These are phyloP conservation scores for Zelostemma sp. DNA, from an alignment of 1,140 invertebrate species.

Conservation along the genomic window DNA sequence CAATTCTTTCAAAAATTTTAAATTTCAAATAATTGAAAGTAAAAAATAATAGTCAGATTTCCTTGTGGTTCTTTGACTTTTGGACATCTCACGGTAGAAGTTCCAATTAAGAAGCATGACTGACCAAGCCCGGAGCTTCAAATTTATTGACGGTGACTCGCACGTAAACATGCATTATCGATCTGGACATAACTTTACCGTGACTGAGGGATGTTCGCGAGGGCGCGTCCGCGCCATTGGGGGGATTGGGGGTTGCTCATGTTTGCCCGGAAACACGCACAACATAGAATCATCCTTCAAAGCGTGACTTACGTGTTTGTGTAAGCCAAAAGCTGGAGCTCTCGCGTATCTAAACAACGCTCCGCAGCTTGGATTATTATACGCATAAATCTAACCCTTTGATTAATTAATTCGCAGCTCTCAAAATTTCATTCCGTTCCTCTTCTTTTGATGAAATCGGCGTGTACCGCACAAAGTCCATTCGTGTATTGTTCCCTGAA, in stretches of 20 bases:
- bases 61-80: constrained; percentile 34
- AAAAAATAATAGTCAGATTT: neutral
- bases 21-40: neutral
- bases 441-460: too few species aligned
- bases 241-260: constrained; percentile 39
- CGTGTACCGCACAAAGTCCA: too few species aligned
- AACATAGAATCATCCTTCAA: constrained; percentile 50
- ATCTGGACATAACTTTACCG: constrained; percentile 56
- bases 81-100: constrained; percentile 51
- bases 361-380: constrained; percentile 8
- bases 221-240: constrained; percentile 42
- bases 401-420: neutral
- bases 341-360: constrained; percentile 30
- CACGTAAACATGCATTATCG: constrained; percentile 46
- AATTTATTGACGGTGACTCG: constrained; percentile 50
- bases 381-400: constrained; percentile 14
- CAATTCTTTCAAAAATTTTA: too few species aligned
- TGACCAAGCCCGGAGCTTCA: constrained; percentile 46
- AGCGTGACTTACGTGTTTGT: constrained; percentile 48
- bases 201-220: constrained; percentile 44
- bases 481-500: too few species aligned
- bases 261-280: constrained; percentile 49
- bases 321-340: constrained; percentile 38
- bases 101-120: constrained; percentile 61
- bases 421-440: neutral